Conservation (phyloP, 2,888 invertebrate genomes). For the Eupithecia centaureata region DNA sequence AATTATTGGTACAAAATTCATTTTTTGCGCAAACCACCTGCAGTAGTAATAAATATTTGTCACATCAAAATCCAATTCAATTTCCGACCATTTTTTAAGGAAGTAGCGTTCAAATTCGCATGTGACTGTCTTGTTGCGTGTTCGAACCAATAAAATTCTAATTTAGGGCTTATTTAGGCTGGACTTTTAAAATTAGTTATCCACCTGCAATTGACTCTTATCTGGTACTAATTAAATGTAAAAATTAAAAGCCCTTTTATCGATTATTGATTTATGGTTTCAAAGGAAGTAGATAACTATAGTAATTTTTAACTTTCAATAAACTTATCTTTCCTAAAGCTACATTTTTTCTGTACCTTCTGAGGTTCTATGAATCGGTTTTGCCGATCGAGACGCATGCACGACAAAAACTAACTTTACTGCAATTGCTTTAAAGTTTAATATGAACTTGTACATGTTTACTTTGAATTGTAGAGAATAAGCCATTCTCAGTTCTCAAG, state of each 20-base stretch:
- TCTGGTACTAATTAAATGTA: slow-evolving; percentile 5
- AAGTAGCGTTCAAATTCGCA: slow-evolving; percentile 6
- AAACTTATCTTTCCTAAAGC: neutral
- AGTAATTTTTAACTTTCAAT: no score
- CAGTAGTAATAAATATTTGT: slow-evolving; percentile 18
- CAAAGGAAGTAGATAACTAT: neutral
- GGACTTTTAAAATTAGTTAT: slow-evolving; percentile 29
- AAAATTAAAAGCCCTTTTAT: slow-evolving; percentile 2
- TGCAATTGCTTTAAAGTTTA: neutral
- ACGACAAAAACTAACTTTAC: neutral
- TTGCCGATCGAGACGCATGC: neutral
- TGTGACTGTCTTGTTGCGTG: slow-evolving; percentile 2
- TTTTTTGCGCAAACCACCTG: slow-evolving; percentile 15
- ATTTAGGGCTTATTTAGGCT: slow-evolving; percentile 27
- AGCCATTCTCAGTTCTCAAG: slow-evolving; percentile 45
- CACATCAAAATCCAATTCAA: slow-evolving; percentile 3
- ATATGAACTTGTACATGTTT: neutral
- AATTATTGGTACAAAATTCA: neutral
- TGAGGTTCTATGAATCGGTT: neutral
- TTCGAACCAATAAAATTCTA: slow-evolving; percentile 20
- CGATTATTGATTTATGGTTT: neutral
- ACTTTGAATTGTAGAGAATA: slow-evolving; percentile 6
- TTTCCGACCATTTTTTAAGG: slow-evolving; percentile 4
- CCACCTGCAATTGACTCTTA: slow-evolving; percentile 4
- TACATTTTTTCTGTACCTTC: neutral